phyloP scores from a whole-genome alignment of 2,797 vertebrate genomes.

The Fundulus diaphanus region DNA sequence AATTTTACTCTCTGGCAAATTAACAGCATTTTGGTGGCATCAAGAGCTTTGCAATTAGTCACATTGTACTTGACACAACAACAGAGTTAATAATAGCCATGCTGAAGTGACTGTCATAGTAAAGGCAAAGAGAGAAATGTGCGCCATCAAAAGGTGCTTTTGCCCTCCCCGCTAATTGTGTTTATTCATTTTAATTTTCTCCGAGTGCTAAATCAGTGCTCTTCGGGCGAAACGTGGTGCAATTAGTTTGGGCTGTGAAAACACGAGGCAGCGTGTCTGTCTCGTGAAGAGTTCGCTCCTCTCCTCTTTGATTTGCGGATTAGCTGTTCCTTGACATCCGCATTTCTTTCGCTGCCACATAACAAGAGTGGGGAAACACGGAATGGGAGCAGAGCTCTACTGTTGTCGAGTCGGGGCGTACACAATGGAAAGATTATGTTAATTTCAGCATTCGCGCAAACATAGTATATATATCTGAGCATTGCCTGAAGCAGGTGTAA shows the following conservation, averaged over 20 bases:
- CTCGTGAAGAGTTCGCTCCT: conserved; percentile 63
- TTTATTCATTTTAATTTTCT: conserved; percentile 86
- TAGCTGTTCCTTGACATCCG: conserved; percentile 29
- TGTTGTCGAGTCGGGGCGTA: neutral
- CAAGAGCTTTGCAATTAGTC: conserved; percentile 76
- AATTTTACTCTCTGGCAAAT: conserved; percentile 68
- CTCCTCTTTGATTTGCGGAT: conserved; percentile 50
- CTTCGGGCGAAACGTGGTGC: conserved; percentile 72
- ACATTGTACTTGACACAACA: conserved; percentile 67
- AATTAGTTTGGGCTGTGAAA: conserved; percentile 74
- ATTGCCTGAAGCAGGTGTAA: conserved; percentile 1
- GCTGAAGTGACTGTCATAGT: conserved; percentile 63
- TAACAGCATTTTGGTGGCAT: conserved; percentile 65
- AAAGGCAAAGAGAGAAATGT: conserved; percentile 54
- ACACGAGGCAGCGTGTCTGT: conserved; percentile 65
- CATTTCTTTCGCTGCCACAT: conserved; percentile 29
- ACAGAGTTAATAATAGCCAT: conserved; percentile 72
- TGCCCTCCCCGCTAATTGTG: conserved; percentile 79
- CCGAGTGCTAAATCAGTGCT: conserved; percentile 81
- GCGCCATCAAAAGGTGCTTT: conserved; percentile 55
- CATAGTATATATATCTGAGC: neutral
- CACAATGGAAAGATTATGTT: conserved; percentile 6
- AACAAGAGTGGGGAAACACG: conserved; percentile 5
- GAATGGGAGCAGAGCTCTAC: conserved; percentile 6
- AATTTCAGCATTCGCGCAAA: conserved; percentile 6